Percentiles rank a stretch among this genome's conserved stretches.
These are phyloP conservation scores for Cryptophagus acutangulus DNA, from an alignment of 2,888 invertebrate species.

Conservation along the genomic window DNA sequence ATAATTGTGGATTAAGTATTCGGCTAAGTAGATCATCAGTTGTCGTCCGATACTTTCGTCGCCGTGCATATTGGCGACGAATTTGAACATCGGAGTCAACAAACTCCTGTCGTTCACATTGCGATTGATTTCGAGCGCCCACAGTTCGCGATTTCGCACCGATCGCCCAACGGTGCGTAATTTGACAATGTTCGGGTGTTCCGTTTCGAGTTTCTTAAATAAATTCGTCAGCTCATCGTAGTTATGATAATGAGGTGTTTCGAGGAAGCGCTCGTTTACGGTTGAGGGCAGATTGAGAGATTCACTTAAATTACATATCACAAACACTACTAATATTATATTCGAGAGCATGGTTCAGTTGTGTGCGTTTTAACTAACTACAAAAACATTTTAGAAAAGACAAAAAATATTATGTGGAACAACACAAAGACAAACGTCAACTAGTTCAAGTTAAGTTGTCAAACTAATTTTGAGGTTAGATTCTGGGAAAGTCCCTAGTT, in stretches of 20 bases:
- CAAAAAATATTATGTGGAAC: too few relatives aligned
- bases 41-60: constrained; percentile 84
- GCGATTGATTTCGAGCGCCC: constrained; percentile 75
- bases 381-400: too few relatives aligned
- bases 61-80: constrained; percentile 95
- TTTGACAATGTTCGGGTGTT: constrained; percentile 66
- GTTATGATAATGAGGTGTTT: constrained; percentile 59
- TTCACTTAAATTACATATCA: too few relatives aligned
- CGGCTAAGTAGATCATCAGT: constrained; percentile 74
- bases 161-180: constrained; percentile 79
- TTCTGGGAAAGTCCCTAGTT: too few relatives aligned
- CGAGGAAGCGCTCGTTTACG: constrained; percentile 54
- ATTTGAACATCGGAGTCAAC: constrained; percentile 85
- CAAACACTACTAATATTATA: too few relatives aligned
- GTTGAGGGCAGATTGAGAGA: neutral
- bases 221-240: constrained; percentile 66
- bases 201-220: constrained; percentile 57
- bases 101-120: constrained; percentile 57
- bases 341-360: too few relatives aligned
- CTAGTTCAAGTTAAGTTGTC: too few relatives aligned
- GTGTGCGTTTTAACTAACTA: too few relatives aligned
- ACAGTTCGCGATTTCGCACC: constrained; percentile 71
- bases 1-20: constrained; percentile 76
- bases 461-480: too few relatives aligned
- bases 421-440: too few relatives aligned